These are phyloP conservation scores for Zaprionus tsacasi DNA, from an alignment of 1,140 invertebrate genomes.

Conservation along the genomic window DNA sequence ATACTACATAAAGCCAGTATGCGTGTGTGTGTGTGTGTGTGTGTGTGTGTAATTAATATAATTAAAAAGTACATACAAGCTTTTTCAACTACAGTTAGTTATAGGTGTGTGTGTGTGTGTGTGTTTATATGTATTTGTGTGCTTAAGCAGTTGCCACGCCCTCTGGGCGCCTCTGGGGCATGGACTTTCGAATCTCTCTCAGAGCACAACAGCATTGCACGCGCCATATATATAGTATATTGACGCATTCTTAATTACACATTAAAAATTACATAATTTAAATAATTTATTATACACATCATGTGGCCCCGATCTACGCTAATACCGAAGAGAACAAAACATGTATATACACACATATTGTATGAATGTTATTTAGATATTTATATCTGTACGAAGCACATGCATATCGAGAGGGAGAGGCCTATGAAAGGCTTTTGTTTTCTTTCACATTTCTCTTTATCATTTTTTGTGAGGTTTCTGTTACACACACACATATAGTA, in stretches of 20 bases:
- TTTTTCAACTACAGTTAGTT: conserved; percentile 55
- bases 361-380: conserved; percentile 24
- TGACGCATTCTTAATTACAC: conserved; percentile 30
- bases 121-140: neutral
- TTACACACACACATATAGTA: neutral
- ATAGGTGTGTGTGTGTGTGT: conserved; percentile 34
- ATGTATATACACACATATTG: conserved; percentile 8
- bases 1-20: conserved; percentile 51
- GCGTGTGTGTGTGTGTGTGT: conserved; percentile 23
- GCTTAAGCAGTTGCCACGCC: conserved; percentile 29
- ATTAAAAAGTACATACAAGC: conserved; percentile 74
- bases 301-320: conserved; percentile 21
- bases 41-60: conserved; percentile 65
- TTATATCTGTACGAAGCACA: neutral
- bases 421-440: neutral
- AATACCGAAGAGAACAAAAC: too few relatives aligned
- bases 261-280: conserved; percentile 47
- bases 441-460: neutral
- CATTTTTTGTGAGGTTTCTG: neutral
- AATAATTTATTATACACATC: conserved; percentile 45
- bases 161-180: too few relatives aligned
- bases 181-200: conserved; percentile 26
- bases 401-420: conserved; percentile 2
- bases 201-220: conserved; percentile 50
- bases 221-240: neutral